phyloP scores from a whole-genome alignment of 2,888 invertebrate genomes.

The Melinaea marsaeus region DNA sequence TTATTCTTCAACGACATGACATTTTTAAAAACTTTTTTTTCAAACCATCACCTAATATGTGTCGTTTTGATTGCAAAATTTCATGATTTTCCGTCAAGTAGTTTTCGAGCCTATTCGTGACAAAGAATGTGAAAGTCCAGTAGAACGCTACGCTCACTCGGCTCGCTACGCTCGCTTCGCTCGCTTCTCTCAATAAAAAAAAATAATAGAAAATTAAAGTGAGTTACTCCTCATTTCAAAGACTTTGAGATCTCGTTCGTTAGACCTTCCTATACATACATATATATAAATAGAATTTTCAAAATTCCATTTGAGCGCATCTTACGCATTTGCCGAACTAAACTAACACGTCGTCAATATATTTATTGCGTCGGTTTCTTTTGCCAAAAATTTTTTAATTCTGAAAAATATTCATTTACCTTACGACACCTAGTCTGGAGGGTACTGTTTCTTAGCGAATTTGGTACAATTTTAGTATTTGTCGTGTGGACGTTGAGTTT shows the following conservation, averaged over 20 bases:
- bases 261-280: constrained; percentile 17
- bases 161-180: no score
- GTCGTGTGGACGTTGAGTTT: constrained; percentile 64
- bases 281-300: constrained; percentile 17
- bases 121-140: no score
- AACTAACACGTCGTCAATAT: background rate
- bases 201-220: background rate
- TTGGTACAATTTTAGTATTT: constrained; percentile 38
- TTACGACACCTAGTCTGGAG: constrained; percentile 33
- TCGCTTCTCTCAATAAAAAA: background rate
- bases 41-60: no score
- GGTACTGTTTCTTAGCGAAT: constrained; percentile 28
- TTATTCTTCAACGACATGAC: no score
- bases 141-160: no score
- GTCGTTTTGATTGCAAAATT: no score
- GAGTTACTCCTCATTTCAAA: constrained; percentile 5
- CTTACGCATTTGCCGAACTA: background rate
- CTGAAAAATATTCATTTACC: constrained; percentile 27
- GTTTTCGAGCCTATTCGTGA: no score
- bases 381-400: constrained; percentile 11
- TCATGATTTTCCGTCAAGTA: no score
- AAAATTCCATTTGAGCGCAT: constrained; percentile 9
- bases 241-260: constrained; percentile 31
- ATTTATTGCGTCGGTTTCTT: background rate
- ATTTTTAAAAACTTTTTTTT: no score